phyloP scores from a whole-genome alignment of 2,888 invertebrate species.

The Caenorhabditis drosophilae region DNA sequence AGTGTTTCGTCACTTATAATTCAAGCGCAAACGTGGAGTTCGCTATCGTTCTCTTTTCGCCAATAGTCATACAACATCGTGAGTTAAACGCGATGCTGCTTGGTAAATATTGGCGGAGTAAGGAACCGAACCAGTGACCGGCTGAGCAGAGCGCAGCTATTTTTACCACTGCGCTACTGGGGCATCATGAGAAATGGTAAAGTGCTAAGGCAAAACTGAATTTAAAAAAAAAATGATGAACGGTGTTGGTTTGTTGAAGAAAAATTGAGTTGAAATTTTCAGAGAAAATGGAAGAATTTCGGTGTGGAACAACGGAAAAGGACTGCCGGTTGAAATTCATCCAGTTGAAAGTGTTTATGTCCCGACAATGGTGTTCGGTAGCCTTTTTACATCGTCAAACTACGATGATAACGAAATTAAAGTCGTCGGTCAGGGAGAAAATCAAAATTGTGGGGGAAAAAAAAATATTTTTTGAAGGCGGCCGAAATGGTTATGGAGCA shows the following conservation, averaged over 20 bases:
- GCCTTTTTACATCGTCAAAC: conserved; percentile 93
- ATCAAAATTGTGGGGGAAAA: background rate
- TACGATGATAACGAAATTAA: conserved; percentile 96
- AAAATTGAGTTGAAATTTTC: no score
- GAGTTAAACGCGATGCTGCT: background rate
- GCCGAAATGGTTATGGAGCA: conserved; percentile 97
- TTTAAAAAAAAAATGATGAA: background rate
- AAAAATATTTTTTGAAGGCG: conserved; percentile 71
- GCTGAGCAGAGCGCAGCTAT: background rate
- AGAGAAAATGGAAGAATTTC: conserved; percentile 68
- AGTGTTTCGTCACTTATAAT: background rate
- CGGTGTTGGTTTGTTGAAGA: no score
- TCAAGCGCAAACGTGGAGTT: background rate
- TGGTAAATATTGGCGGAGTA: background rate
- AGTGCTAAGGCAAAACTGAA: background rate
- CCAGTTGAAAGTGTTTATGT: conserved; percentile 81
- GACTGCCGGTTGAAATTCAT: conserved; percentile 45
- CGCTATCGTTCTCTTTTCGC: background rate
- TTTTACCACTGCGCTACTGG: background rate
- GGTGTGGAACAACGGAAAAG: conserved; percentile 74
- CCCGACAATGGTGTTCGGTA: conserved; percentile 97
- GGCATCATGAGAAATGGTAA: background rate
- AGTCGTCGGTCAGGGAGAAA: conserved; percentile 71
- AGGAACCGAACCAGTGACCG: background rate
- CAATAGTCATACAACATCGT: background rate